Percentiles rank a stretch among this genome's conserved stretches.
These are phyloP conservation scores for Halictus quadricinctus DNA, from an alignment of 2,888 invertebrate genomes.

Conservation along the genomic window DNA sequence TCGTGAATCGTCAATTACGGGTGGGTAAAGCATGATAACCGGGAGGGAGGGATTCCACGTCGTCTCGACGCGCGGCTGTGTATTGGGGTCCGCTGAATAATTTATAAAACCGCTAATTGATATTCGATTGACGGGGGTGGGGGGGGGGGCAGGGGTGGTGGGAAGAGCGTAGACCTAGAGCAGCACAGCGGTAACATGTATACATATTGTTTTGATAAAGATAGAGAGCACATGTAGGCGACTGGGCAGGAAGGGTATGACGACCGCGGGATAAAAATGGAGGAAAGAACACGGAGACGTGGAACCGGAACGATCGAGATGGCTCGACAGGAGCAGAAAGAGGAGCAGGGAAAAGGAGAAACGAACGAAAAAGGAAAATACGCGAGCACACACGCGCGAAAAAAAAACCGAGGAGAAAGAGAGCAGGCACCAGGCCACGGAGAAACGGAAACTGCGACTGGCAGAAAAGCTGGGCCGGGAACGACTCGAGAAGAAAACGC, in stretches of 20 bases:
- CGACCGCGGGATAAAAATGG: slow-evolving; percentile 40
- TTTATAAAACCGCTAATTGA: slow-evolving; percentile 53
- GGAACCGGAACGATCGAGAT: slow-evolving; percentile 53
- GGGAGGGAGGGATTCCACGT: slow-evolving; percentile 26
- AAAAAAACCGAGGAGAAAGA: neutral
- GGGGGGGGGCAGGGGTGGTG: neutral
- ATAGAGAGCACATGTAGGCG: slow-evolving; percentile 38
- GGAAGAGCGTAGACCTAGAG: slow-evolving; percentile 4
- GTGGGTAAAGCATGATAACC: slow-evolving; percentile 18
- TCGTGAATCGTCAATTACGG: slow-evolving; percentile 49
- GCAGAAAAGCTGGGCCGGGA: slow-evolving; percentile 52
- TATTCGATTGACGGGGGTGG: slow-evolving; percentile 43
- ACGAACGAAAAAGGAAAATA: neutral
- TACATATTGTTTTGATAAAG: slow-evolving; percentile 57
- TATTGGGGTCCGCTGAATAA: slow-evolving; percentile 48
- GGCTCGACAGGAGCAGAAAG: slow-evolving; percentile 25
- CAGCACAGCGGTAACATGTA: slow-evolving; percentile 34
- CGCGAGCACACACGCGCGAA: neutral
- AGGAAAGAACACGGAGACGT: slow-evolving; percentile 52
- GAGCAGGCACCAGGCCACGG: slow-evolving; percentile 40
- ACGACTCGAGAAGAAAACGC: slow-evolving; percentile 64
- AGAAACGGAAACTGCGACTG: slow-evolving; percentile 56
- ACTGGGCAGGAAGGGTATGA: neutral
- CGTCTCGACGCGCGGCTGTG: slow-evolving; percentile 21
- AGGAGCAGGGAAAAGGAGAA: slow-evolving; percentile 2